Evolutionary conservation across 2,888 invertebrate genomes (phyloP).

Genomic region (Archips crataeganus): DNA sequence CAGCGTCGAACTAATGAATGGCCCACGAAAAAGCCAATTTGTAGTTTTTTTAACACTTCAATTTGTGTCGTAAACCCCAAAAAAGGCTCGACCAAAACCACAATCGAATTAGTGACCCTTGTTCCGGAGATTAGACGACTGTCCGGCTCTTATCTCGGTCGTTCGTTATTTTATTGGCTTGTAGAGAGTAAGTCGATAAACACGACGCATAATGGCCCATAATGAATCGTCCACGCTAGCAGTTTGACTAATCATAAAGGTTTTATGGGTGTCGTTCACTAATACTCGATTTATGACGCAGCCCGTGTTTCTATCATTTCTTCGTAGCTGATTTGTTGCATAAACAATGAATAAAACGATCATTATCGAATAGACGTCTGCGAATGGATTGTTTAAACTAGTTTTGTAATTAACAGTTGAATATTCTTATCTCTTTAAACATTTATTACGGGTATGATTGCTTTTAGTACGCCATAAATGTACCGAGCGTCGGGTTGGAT

Average conservation of each 20-base stretch:
- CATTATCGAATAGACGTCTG: conserved; percentile 40
- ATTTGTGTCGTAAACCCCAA: conserved; percentile 85
- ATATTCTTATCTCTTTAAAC: conserved; percentile 15
- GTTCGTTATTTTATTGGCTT: conserved; percentile 86
- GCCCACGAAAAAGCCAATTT: conserved; percentile 82
- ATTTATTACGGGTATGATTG: conserved; percentile 22
- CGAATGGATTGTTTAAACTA: conserved; percentile 19
- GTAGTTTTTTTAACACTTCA: conserved; percentile 85
- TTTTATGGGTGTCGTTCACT: conserved; percentile 80
- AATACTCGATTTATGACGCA: conserved; percentile 71
- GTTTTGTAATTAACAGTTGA: conserved; percentile 23
- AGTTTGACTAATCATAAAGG: conserved; percentile 84
- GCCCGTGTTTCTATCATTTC: conserved; percentile 52
- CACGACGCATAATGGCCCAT: conserved; percentile 84
- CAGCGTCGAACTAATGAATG: conserved; percentile 83
- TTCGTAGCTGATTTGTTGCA: conserved; percentile 61
- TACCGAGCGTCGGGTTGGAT: conserved; percentile 21
- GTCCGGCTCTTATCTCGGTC: conserved; percentile 84
- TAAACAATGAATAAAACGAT: conserved; percentile 59
- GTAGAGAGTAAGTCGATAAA: conserved; percentile 85
- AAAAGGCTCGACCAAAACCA: conserved; percentile 83
- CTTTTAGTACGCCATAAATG: conserved; percentile 14
- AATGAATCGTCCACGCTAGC: conserved; percentile 83
- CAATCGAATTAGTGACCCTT: conserved; percentile 86
- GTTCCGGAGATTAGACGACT: conserved; percentile 85